Evolutionary conservation across 2,797 vertebrate genomes (phyloP).

Genomic region (Sebastes diaconus): DNA sequence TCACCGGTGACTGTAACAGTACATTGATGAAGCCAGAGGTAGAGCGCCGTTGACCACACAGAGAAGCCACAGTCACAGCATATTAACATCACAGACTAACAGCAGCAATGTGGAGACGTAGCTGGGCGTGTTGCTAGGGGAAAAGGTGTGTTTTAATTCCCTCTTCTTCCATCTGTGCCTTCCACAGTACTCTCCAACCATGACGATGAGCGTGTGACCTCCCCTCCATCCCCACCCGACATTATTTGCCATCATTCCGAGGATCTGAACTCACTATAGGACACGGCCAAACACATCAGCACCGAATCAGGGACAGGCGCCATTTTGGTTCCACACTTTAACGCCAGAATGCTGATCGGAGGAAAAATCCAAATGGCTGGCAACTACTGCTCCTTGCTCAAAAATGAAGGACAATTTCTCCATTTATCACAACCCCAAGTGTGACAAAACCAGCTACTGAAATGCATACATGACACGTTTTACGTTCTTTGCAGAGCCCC

Average conservation of each 20-base stretch:
- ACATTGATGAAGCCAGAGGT: constrained; percentile 14
- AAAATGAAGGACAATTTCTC: constrained; percentile 90
- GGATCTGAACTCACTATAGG: constrained; percentile 75
- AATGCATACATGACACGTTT: constrained; percentile 90
- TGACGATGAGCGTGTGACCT: constrained; percentile 99
- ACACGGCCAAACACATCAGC: constrained; percentile 87
- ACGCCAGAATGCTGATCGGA: constrained; percentile 75
- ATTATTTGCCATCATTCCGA: constrained; percentile 90
- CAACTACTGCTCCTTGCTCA: constrained; percentile 90
- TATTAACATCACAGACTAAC: constrained; percentile 15
- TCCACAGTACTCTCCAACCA: constrained; percentile 97
- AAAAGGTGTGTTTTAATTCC: constrained; percentile 11
- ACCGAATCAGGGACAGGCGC: constrained; percentile 86
- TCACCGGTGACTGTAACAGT: neutral
- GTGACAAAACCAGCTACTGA: constrained; percentile 90
- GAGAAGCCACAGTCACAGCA: constrained; percentile 10
- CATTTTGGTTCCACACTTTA: constrained; percentile 91
- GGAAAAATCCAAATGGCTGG: constrained; percentile 77
- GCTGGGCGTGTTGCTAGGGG: neutral
- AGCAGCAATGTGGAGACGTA: neutral
- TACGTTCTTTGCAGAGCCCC: constrained; percentile 69
- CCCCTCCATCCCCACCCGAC: constrained; percentile 51
- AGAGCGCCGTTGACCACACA: neutral
- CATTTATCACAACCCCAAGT: constrained; percentile 79
- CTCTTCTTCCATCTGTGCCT: constrained; percentile 61